Evolutionary conservation across 2,888 invertebrate species (phyloP), one percentile per base, ranked within the genome.

Genomic region (Cantharis flavilabris): DNA sequence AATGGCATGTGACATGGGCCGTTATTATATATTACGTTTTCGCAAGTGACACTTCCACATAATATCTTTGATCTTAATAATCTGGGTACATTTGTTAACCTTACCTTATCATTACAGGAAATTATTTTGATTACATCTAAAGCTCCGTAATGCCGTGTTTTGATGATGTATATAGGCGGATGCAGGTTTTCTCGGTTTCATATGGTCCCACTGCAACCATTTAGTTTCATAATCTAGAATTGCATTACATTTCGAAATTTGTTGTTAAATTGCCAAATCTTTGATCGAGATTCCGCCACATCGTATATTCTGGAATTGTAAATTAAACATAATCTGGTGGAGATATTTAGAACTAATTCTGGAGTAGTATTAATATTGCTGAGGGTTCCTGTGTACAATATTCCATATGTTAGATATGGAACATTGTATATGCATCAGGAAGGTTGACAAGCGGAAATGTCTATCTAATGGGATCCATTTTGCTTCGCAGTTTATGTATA

Each of bases 371-470:
- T 67, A 23, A 7, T 23, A 26, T 67, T 69, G 9, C 14, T 9
- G 30, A 69, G 28, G 11, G 33, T 30, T 69, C 69, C 69, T 33
- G 69, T 26, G 16, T 69, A 26, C 33, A 30, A 30, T 30, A 26
- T 69, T 69, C 28, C 16, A 69, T 70, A 64, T 64, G 18, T 23
- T 23, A 64, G 11, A 64, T 16, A 16, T 16, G 16, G 16, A 16
- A 16, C 16, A 16, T 64, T 64, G 26, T 67, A 26, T n/a, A 23
- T 67, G 7, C 9, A 67, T 18, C 49, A 20, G 69, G 16, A 70
- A 33, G 11, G 74, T 30, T 74, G 65, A 75, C 65, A 71, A 75
- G 70, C 71, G 71, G 75, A 75, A 75, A 71, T 20, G 71, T 71
- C 71, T 67, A 23, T 67, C 26, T 20, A 67, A 23, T 20, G 20